Base-by-base conservation (phyloP, 2,888 invertebrate species). In the Caenorhabditis japonica region DNA sequence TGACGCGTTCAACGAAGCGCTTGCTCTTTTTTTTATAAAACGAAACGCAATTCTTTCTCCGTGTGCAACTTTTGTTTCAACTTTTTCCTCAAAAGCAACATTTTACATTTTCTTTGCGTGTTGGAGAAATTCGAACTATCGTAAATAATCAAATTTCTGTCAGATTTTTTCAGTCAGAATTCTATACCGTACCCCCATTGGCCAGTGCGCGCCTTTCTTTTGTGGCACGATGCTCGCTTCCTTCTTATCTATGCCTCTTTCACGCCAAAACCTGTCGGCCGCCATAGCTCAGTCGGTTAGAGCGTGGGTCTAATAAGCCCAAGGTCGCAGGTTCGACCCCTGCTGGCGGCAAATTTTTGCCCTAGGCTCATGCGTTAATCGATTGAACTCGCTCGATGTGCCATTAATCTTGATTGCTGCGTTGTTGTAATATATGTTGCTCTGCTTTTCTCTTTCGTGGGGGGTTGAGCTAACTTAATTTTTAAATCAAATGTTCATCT, bases 231-330 rank as follows among this genome's bases (percentile, higher is more conserved):
- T 17, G 21, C 36, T 23, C 15, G 19, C 10, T 21, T 30, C 34
- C 17, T 49, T 33, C 15, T 17, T 17, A 10, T 33, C 46, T 13
- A 33, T 36, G 34, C 51, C 23, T 51, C 21, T 36, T 51, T 51
- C 36, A 34, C 21, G 47, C 34, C n/a, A n/a, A n/a, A n/a, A n/a
- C n/a, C n/a, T 10, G 30, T 30, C 30, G 10, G 81, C 84, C 81
- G 83, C 81, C 79, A 83, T 85, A 85, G 85, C 84, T 85, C 85
- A 85, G 85, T 85, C 82, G 85, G 85, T 85, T 85, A 85, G 85
- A 85, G 85, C 85, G 84, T 85, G 83, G 85, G 84, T 85, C 84
- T 85, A 85, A 85, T 84, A 85, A 85, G 85, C 85, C 85, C 83
- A 84, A 84, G 84, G 83, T 85, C 84, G 80, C 82, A 85, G 84